phyloP scores from a whole-genome alignment of 2,113 vertebrate genomes.

The Triplophysa siluroides region DNA sequence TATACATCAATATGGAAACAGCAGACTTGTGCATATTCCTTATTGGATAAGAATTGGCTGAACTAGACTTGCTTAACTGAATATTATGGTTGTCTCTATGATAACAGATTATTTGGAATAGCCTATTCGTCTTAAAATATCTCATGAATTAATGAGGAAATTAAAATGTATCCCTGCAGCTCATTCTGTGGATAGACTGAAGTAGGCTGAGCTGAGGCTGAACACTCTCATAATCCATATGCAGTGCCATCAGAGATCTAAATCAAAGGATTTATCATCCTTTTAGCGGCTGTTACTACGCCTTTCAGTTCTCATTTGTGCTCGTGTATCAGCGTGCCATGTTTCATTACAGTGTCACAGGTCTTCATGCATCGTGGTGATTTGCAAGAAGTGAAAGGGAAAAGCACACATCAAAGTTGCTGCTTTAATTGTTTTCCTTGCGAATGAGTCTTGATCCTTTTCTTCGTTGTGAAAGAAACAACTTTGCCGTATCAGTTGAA shows the following conservation, averaged over 20 bases:
- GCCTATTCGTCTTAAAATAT: conserved; percentile 21
- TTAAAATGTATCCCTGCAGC: not conserved
- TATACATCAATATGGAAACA: not conserved
- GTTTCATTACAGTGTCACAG: conserved; percentile 16
- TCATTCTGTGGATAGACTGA: not conserved
- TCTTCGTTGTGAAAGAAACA: too few relatives aligned
- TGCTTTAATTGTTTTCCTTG: not conserved
- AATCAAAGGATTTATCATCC: conserved; percentile 13
- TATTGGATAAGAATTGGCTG: not conserved
- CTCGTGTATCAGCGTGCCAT: conserved; percentile 7
- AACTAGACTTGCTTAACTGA: not conserved
- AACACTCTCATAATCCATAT: not conserved
- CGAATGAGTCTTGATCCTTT: not conserved
- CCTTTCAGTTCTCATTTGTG: conserved; percentile 18
- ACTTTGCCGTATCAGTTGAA: too few relatives aligned
- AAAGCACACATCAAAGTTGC: not conserved
- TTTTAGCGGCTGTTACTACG: conserved; percentile 2
- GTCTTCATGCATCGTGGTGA: not conserved
- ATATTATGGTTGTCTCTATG: not conserved
- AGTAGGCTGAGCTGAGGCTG: not conserved
- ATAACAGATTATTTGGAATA: conserved; percentile 8
- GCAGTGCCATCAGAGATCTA: not conserved
- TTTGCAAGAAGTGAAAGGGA: not conserved
- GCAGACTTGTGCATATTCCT: not conserved
- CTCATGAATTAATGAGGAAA: conserved; percentile 25